phyloP scores from a whole-genome alignment of 2,113 vertebrate genomes.

The Calyptomena viridis region DNA sequence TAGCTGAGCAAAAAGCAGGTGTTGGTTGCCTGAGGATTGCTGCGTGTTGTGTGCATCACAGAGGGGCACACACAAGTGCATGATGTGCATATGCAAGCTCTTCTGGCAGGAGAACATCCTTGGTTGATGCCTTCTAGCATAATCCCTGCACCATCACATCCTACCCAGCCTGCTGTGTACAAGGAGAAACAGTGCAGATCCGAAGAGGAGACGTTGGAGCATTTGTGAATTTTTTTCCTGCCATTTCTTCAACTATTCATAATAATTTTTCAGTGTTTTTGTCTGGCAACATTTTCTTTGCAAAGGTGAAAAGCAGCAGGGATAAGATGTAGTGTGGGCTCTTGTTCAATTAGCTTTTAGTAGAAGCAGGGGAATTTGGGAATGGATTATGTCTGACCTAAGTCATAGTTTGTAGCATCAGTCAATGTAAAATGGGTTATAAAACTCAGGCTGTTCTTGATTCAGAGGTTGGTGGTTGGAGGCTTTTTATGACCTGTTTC shows the following conservation, averaged over 20 bases:
- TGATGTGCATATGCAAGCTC: rapidly evolving
- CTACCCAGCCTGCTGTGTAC: background rate
- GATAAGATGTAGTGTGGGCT: background rate
- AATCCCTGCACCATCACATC: background rate
- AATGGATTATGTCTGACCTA: background rate
- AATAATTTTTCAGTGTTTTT: background rate
- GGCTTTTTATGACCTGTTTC: background rate
- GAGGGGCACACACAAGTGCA: rapidly evolving
- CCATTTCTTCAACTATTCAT: background rate
- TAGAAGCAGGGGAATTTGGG: background rate
- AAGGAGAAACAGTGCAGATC: background rate
- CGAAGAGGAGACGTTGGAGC: rapidly evolving
- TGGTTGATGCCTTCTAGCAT: rapidly evolving
- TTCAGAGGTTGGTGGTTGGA: background rate
- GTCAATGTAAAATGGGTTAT: background rate
- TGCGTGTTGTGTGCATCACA: rapidly evolving
- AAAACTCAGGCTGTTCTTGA: background rate
- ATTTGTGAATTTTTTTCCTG: background rate
- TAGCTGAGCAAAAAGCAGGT: background rate
- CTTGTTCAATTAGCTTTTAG: background rate
- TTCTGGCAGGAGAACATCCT: background rate
- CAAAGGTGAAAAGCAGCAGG: background rate
- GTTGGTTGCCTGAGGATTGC: background rate
- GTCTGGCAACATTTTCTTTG: background rate
- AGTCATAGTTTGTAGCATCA: background rate